A percentile compares a stretch with the other conserved stretches of the same genome.
These are phyloP conservation scores for Orientallactaga sibirica DNA, from an alignment of 2,797 vertebrate genomes.

Conservation along the genomic window DNA sequence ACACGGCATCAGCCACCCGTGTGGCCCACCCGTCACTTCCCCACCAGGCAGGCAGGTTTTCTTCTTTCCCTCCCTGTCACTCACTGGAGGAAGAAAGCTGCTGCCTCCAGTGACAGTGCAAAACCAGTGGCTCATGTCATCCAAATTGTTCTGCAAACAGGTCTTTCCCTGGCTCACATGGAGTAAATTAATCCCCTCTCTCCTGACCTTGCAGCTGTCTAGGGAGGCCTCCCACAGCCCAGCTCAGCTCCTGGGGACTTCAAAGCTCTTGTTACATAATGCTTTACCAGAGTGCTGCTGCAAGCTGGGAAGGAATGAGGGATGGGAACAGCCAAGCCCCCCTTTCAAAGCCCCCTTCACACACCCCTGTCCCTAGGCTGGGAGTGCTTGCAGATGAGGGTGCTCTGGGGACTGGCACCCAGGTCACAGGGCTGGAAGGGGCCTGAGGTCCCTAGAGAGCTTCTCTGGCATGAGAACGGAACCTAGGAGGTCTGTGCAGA, in stretches of 20 bases:
- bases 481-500: neutral
- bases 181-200: constrained; percentile 63
- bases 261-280: constrained; percentile 61
- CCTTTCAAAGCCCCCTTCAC: neutral
- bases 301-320: neutral
- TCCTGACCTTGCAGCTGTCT: constrained; percentile 55
- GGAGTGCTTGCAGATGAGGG: neutral
- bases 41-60: neutral
- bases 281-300: neutral
- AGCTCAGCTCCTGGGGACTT: constrained; percentile 53
- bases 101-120: neutral
- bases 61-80: neutral
- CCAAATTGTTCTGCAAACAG: neutral
- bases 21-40: neutral
- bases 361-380: neutral
- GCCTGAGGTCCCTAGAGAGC: neutral
- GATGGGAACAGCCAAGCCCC: neutral
- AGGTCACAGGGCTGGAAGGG: neutral
- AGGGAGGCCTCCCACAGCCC: constrained; percentile 62
- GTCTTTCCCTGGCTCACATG: constrained; percentile 34
- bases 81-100: constrained; percentile 16
- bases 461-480: neutral
- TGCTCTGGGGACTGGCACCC: no score
- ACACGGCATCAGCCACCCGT: rapidly evolving
- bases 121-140: neutral